Conservation (phyloP, 2,113 vertebrate genomes). For the Strigops habroptila region DNA sequence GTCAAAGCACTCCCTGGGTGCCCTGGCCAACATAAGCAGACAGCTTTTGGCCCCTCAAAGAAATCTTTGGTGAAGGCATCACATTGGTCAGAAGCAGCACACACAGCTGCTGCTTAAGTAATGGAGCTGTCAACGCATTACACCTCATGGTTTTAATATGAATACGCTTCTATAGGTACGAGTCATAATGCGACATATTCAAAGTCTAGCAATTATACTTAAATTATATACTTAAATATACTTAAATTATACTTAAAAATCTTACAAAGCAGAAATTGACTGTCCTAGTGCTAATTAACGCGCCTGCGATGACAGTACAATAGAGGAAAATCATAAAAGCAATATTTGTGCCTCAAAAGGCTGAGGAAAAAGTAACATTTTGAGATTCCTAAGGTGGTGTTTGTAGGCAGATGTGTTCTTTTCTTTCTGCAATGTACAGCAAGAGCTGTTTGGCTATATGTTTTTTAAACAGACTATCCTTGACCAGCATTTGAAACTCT, state of each 20-base stretch:
- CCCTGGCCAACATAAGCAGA: neutral
- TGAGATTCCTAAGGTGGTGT: neutral
- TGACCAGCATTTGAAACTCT: neutral
- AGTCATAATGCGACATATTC: neutral
- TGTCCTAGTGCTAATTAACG: neutral
- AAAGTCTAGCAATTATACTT: neutral
- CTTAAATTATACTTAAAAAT: no score
- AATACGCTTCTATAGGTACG: neutral
- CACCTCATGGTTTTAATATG: neutral
- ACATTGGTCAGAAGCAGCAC: neutral
- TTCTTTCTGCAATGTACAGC: neutral
- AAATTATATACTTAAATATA: no score
- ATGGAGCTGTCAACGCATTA: neutral
- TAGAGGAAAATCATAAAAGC: neutral
- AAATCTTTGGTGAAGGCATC: neutral
- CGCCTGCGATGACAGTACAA: neutral
- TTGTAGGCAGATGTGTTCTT: neutral
- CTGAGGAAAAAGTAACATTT: neutral
- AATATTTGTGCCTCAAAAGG: neutral
- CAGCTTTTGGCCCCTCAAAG: neutral
- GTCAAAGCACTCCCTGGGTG: neutral
- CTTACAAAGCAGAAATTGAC: neutral
- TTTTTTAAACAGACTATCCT: neutral
- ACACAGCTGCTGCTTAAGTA: neutral
- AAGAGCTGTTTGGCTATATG: neutral